A percentile compares a stretch with the other conserved stretches of the same genome.
These are phyloP conservation scores for Ornithoptera priamus DNA, from an alignment of 2,888 invertebrate species.

Conservation along the genomic window DNA sequence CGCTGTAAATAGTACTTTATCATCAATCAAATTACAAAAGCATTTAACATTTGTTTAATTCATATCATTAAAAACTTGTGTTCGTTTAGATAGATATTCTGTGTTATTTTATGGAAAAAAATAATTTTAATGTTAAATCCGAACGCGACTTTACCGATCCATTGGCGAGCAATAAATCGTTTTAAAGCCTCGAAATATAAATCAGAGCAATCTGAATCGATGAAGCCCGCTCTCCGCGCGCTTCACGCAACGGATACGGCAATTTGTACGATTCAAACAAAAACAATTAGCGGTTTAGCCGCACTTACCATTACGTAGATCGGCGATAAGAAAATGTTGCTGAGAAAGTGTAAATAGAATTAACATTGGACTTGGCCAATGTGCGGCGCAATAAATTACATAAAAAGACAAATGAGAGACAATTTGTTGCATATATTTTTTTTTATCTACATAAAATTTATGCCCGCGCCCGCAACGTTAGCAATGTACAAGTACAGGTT, in stretches of 20 bases:
- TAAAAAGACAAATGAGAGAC: slow-evolving; percentile 32
- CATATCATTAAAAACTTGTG: no score
- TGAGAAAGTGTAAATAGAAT: slow-evolving; percentile 44
- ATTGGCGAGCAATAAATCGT: slow-evolving; percentile 64
- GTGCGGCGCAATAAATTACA: slow-evolving; percentile 33
- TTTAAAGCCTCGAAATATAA: slow-evolving; percentile 60
- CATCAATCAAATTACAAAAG: no score
- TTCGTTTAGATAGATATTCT: no score
- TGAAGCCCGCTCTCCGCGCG: slow-evolving; percentile 58
- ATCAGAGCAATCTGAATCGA: slow-evolving; percentile 66
- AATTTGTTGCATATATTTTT: slow-evolving; percentile 33
- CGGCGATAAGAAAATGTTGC: slow-evolving; percentile 54
- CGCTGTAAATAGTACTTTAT: no score
- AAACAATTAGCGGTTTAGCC: slow-evolving; percentile 66
- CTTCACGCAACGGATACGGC: slow-evolving; percentile 64
- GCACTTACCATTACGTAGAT: slow-evolving; percentile 72
- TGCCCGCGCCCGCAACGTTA: slow-evolving; percentile 29
- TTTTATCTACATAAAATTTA: slow-evolving; percentile 33
- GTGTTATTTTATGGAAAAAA: neutral
- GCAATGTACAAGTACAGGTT: slow-evolving; percentile 36
- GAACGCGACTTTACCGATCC: slow-evolving; percentile 45
- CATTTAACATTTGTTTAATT: no score
- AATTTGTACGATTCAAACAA: slow-evolving; percentile 51
- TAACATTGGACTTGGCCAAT: slow-evolving; percentile 25
- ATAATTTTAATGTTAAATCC: slow-evolving; percentile 25